These are phyloP conservation scores for Dermatemys mawii DNA, from an alignment of 2,113 vertebrate genomes.

Conservation along the genomic window DNA sequence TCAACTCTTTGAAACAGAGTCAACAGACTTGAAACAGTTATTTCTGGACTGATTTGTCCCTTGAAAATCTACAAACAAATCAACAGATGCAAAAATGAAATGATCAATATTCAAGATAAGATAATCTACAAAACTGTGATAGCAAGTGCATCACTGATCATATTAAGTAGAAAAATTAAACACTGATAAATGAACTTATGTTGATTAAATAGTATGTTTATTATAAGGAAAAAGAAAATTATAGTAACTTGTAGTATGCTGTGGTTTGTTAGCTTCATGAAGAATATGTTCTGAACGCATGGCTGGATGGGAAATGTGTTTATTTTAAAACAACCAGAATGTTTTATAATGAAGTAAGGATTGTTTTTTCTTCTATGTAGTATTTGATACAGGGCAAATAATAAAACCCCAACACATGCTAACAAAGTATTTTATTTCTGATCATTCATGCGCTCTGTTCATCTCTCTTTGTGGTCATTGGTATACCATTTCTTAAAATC, in stretches of 20 bases:
- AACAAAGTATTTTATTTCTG: not conserved
- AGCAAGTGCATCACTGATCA: not conserved
- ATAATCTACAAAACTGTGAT: not conserved
- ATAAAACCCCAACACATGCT: not conserved
- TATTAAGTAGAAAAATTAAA: not conserved
- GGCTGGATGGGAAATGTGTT: not conserved
- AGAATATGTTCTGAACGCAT: not conserved
- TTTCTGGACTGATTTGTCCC: conserved; percentile 78
- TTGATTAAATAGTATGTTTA: not conserved
- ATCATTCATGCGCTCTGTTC: not conserved
- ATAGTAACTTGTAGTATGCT: not conserved
- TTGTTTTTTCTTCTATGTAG: not conserved
- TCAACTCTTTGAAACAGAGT: conserved; percentile 83
- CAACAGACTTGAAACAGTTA: conserved; percentile 79
- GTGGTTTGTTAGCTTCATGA: rapidly evolving
- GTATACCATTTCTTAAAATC: conserved; percentile 41
- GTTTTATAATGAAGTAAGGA: not conserved
- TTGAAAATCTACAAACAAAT: conserved; percentile 74
- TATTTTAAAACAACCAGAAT: not conserved
- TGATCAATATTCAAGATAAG: not conserved
- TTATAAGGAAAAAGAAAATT: not conserved
- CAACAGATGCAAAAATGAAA: not conserved
- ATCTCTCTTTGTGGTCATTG: not conserved
- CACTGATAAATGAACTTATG: not conserved
- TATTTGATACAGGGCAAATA: not conserved